Evolutionary conservation across 2,113 vertebrate genomes (phyloP), one percentile per base, ranked within the genome.

Genomic region (Neodontobutis hainanensis): DNA sequence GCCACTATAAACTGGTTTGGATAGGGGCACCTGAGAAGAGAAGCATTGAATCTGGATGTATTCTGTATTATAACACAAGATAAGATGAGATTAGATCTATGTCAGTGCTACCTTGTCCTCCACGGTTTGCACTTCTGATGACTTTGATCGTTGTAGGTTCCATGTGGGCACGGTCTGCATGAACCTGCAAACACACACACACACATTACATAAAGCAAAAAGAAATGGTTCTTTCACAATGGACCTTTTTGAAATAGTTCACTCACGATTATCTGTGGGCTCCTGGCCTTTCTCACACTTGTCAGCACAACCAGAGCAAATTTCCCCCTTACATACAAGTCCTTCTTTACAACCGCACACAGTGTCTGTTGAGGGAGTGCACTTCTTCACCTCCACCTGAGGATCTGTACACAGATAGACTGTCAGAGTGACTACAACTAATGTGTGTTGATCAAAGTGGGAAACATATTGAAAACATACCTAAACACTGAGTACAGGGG

Each of bases 141-240:
- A 5, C n/a, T 71, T 67, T 88, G 19, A 58, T 92, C 73, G 7
- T 88, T 93, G 80, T 89, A 93, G n/a, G 74, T 91, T 78, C 89
- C 89, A 0, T 75, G 0, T 11, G 87, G 85, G 68, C 92, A 93
- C 6, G 64, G 32, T 47, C 16, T 77, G 71, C 92, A 93, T 2
- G 40, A 55, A 38, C 85, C 92, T 93, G 83, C 14, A 34, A 6
- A 76, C 6, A 75, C 2, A 63, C 0, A 35, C 14, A 65, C 27
- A 36, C 4, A 6, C 7, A 14, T n/a, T 8, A 40, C 4, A 6
- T 40, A 27, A 40, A 8, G 38, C 38, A 40, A 40, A 38, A 40
- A 27, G 19, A 27, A 6, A 40, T 2, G 5, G 38, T 6, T 40
- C 38, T 40, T 40, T 2, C 43, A 5, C 11, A 11, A 4, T 43